phyloP scores from a whole-genome alignment of 2,888 invertebrate species.

The Tenthredo livida region DNA sequence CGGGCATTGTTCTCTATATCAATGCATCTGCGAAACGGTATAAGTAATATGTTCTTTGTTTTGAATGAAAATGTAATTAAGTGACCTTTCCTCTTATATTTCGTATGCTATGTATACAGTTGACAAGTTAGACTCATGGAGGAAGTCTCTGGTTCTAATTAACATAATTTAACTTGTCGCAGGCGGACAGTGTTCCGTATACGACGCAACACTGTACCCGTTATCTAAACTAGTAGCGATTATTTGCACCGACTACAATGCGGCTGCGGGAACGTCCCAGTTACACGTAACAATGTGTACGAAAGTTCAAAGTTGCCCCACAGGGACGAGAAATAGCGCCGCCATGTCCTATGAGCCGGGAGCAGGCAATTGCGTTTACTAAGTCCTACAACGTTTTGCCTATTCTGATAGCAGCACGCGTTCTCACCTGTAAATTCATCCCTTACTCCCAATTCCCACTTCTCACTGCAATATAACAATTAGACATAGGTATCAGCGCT shows the following conservation, averaged over 20 bases:
- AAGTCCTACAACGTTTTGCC: constrained; percentile 48
- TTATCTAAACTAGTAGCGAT: constrained; percentile 51
- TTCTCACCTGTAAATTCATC: constrained; percentile 33
- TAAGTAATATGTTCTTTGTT: neutral
- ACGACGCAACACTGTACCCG: constrained; percentile 26
- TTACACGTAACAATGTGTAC: constrained; percentile 31
- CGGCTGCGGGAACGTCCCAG: constrained; percentile 40
- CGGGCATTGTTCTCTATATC: neutral
- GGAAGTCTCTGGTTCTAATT: constrained; percentile 41
- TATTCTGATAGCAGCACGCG: constrained; percentile 19
- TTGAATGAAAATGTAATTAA: neutral
- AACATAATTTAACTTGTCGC: constrained; percentile 45
- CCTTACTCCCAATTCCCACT: constrained; percentile 16
- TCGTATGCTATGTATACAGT: neutral
- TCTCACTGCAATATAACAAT: constrained; percentile 22
- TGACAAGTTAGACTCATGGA: constrained; percentile 26
- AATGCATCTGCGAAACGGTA: neutral
- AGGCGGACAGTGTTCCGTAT: constrained; percentile 21
- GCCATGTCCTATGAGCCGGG: constrained; percentile 48
- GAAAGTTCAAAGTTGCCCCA: constrained; percentile 50
- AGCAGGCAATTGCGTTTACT: constrained; percentile 43
- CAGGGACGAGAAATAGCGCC: constrained; percentile 47
- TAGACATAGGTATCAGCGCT: neutral
- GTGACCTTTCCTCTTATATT: neutral
- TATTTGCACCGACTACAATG: constrained; percentile 48